These are phyloP conservation scores for Euplagia quadripunctaria DNA, from an alignment of 2,888 invertebrate species.

Conservation along the genomic window DNA sequence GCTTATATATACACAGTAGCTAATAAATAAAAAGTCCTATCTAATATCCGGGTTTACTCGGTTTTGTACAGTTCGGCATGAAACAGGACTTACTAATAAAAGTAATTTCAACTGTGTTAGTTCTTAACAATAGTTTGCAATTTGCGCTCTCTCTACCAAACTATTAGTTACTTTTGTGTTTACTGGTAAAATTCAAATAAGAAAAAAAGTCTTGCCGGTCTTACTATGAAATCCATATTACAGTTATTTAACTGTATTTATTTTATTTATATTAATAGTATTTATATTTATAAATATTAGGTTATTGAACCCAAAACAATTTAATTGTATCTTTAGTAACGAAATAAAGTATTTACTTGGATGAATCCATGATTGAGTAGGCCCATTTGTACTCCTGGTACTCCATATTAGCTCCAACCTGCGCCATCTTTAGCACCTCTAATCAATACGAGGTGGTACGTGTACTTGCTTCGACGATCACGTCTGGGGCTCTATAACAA, in stretches of 20 bases:
- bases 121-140: background rate
- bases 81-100: background rate
- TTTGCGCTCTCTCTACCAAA: background rate
- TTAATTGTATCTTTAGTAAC: too few relatives aligned
- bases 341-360: conserved; percentile 83
- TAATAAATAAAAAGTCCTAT: background rate
- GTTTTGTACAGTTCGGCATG: background rate
- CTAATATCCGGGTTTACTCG: background rate
- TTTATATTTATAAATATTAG: too few relatives aligned
- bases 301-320: too few relatives aligned
- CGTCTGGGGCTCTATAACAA: conserved; percentile 56
- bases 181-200: too few relatives aligned
- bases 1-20: background rate
- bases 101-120: background rate
- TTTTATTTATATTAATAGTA: too few relatives aligned
- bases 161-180: background rate
- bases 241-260: too few relatives aligned
- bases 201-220: too few relatives aligned
- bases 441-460: conserved; percentile 35
- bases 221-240: too few relatives aligned
- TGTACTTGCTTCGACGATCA: conserved; percentile 32
- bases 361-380: conserved; percentile 98
- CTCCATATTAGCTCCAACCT: conserved; percentile 86
- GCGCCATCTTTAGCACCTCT: conserved; percentile 73
- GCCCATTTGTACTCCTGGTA: conserved; percentile 93